Evolutionary conservation across 2,888 invertebrate genomes (phyloP).

Genomic region (Eupithecia abbreviata): DNA sequence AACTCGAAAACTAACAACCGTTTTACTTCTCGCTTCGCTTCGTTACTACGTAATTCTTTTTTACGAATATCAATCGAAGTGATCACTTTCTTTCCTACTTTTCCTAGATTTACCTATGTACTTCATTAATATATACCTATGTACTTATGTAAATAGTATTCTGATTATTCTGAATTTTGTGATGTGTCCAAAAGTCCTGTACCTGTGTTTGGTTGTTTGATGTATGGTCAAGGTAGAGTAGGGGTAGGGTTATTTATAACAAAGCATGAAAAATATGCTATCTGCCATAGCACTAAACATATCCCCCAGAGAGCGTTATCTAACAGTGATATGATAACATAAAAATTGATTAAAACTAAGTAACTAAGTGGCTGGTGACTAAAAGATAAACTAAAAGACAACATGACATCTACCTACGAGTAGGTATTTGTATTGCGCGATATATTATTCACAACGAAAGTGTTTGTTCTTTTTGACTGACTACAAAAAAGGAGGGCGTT

Average conservation of each 20-base stretch:
- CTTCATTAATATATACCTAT: too few species aligned
- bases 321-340: not conserved
- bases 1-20: too few species aligned
- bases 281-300: not conserved
- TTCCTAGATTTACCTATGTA: too few species aligned
- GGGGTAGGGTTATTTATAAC: not conserved
- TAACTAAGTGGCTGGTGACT: not conserved
- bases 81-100: too few species aligned
- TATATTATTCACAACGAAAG: not conserved
- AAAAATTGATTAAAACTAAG: not conserved
- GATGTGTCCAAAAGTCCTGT: too few species aligned
- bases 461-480: not conserved
- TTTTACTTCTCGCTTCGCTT: too few species aligned
- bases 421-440: not conserved
- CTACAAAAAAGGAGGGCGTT: too few species aligned
- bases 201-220: too few species aligned
- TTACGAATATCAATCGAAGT: too few species aligned
- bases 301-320: not conserved
- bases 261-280: not conserved
- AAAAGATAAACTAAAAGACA: not conserved
- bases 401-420: not conserved
- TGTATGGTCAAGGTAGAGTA: not conserved
- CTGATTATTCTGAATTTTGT: too few species aligned
- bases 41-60: too few species aligned
- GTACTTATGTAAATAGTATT: too few species aligned